Percentiles rank a stretch among this genome's conserved stretches.
Evolutionary conservation across 2,113 vertebrate genomes (phyloP).

Genomic region (Pelecanus crispus): DNA sequence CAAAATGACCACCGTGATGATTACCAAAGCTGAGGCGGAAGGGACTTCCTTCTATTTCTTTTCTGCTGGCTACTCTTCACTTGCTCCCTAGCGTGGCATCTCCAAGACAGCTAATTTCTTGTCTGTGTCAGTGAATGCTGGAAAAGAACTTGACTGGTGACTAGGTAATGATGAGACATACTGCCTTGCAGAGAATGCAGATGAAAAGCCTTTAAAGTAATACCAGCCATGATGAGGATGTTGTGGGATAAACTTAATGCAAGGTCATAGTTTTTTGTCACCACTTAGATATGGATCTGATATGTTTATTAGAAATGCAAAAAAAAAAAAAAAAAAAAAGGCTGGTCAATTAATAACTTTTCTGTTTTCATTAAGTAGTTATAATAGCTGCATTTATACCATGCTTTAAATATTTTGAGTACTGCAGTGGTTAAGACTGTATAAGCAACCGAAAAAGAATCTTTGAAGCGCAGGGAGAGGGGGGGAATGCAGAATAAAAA

Average conservation of each 20-base stretch:
- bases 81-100: not conserved
- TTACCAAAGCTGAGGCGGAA: not conserved
- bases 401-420: not conserved
- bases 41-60: not conserved
- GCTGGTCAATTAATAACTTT: not conserved
- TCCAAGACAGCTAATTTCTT: not conserved
- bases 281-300: not conserved
- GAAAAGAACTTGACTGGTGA: not conserved
- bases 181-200: not conserved
- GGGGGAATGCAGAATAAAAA: not conserved
- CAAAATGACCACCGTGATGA: not conserved
- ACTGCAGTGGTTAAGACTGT: not conserved
- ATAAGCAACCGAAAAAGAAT: not conserved
- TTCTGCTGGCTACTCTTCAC: not conserved
- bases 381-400: not conserved
- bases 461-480: not conserved
- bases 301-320: slow-evolving; percentile 1
- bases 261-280: not conserved
- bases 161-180: not conserved
- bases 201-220: not conserved
- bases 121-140: not conserved
- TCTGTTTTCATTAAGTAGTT: not conserved
- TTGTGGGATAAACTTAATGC: not conserved
- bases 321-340: too few species aligned
- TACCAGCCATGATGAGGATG: not conserved